Evolutionary conservation across 1,140 invertebrate species (phyloP).

Genomic region (Chelonus insularis): DNA sequence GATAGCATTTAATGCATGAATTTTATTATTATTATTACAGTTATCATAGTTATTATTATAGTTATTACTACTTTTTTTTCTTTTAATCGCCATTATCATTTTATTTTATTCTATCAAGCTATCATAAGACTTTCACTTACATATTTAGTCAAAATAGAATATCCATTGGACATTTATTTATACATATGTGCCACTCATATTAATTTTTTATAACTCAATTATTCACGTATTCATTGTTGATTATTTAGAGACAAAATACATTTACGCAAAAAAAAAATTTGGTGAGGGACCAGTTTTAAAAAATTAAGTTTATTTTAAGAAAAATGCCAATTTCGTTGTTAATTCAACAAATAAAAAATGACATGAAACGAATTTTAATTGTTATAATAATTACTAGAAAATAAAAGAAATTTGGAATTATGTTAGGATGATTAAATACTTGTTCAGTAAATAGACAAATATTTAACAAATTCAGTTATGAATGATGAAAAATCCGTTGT

Average conservation of each 20-base stretch:
- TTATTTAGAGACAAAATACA: constrained; percentile 6
- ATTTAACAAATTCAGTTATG: no score
- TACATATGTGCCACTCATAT: constrained; percentile 7
- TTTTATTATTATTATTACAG: not conserved
- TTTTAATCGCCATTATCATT: not conserved
- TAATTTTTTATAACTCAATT: constrained; percentile 1
- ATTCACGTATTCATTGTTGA: not conserved
- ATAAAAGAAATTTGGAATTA: no score
- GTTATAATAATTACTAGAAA: no score
- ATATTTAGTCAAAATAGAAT: constrained; percentile 3
- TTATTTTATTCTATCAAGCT: constrained; percentile 3
- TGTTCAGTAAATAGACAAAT: no score
- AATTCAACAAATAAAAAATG: no score
- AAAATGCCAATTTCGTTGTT: constrained; percentile 11
- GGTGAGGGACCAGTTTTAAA: constrained; percentile 38
- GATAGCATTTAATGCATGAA: not conserved
- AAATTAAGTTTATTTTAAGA: constrained; percentile 39
- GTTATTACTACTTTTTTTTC: no score
- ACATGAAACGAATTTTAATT: no score
- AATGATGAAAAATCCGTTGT: no score
- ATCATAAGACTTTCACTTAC: not conserved
- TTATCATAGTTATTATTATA: no score
- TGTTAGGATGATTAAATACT: no score
- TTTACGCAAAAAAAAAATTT: constrained; percentile 30
- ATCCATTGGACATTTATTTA: not conserved